Evolutionary conservation across 1,140 invertebrate species (phyloP).

Genomic region (Lamellibrachia luymesi): DNA sequence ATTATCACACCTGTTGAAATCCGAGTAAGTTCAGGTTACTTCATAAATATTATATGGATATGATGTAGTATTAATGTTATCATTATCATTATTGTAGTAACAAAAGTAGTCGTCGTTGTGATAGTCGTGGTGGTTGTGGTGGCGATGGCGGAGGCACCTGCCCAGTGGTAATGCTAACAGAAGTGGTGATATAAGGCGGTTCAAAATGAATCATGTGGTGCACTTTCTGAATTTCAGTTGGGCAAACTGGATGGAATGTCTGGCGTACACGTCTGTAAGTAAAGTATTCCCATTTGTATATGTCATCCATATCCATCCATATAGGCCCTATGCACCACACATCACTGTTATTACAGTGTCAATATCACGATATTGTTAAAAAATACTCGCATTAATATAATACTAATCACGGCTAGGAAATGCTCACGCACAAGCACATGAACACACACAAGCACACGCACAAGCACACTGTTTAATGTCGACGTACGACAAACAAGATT

Average conservation of each 20-base stretch:
- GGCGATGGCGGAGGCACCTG: too few relatives aligned
- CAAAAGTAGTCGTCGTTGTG: not conserved
- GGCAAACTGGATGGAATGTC: not conserved
- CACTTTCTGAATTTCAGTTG: not conserved
- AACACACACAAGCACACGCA: not conserved
- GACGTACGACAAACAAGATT: too few relatives aligned
- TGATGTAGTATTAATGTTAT: not conserved
- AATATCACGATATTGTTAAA: too few relatives aligned
- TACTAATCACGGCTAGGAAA: too few relatives aligned
- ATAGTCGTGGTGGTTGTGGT: not conserved
- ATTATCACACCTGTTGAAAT: not conserved
- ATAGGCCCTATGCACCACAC: too few relatives aligned
- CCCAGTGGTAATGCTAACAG: too few relatives aligned
- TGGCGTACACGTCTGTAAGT: not conserved
- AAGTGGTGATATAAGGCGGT: not conserved
- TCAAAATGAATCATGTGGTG: not conserved
- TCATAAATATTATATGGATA: not conserved
- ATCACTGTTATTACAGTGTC: too few relatives aligned
- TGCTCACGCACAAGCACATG: not conserved
- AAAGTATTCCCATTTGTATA: not conserved
- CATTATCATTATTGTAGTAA: not conserved
- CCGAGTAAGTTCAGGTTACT: not conserved
- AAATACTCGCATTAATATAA: too few relatives aligned
- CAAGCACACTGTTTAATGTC: not conserved
- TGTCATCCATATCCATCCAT: too few relatives aligned